Conservation (phyloP, 2,113 vertebrate species). For the Albula glossodonta region DNA sequence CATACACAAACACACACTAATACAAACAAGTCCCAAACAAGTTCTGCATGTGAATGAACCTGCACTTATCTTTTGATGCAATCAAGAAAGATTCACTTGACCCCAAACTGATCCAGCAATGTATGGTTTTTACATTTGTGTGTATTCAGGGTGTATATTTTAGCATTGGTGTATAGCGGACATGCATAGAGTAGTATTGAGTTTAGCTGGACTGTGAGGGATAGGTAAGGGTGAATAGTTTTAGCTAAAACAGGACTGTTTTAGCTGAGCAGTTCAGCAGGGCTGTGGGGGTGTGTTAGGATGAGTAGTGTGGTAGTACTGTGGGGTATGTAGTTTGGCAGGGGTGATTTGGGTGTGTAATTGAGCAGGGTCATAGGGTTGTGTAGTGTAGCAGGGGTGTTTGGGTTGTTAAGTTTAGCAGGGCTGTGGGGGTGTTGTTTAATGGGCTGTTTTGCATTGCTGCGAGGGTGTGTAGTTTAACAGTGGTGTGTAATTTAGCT, state of each 20-base stretch:
- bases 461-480: not conserved
- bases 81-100: not conserved
- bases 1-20: conserved; percentile 5
- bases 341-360: too few species aligned
- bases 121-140: not conserved
- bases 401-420: not conserved
- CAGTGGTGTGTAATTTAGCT: too few species aligned
- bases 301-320: too few species aligned
- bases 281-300: too few species aligned
- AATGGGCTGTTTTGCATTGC: not conserved
- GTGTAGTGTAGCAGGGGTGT: not conserved
- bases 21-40: not conserved
- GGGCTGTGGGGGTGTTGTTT: not conserved
- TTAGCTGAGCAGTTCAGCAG: too few species aligned
- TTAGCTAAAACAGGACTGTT: too few species aligned
- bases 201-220: too few species aligned
- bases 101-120: too few species aligned
- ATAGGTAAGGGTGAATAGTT: too few species aligned
- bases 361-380: too few species aligned
- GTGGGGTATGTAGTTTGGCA: not conserved
- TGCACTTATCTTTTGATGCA: not conserved
- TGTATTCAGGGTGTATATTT: not conserved
- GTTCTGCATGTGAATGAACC: not conserved
- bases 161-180: too few species aligned
- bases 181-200: too few species aligned